phyloP scores from a whole-genome alignment of 2,888 invertebrate species.

The Tenthredo livida region DNA sequence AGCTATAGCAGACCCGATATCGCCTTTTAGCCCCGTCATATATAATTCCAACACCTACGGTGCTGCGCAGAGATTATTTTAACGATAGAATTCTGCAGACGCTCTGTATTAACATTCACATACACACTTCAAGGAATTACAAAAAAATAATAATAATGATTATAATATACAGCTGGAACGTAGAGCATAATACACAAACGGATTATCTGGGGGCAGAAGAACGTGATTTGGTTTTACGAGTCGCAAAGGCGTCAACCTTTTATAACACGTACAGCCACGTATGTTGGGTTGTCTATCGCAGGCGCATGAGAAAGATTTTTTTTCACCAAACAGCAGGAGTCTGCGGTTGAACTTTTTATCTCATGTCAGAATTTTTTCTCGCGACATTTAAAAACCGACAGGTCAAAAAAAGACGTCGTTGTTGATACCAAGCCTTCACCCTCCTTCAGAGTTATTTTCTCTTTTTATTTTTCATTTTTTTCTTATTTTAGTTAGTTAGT shows the following conservation, averaged over 20 bases:
- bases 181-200: background rate
- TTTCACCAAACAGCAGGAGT: background rate
- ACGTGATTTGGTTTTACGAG: constrained; percentile 38
- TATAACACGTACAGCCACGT: constrained; percentile 24
- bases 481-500: background rate
- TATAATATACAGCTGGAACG: background rate
- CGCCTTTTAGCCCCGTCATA: background rate
- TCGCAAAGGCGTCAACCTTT: background rate
- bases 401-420: background rate
- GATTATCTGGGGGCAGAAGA: background rate
- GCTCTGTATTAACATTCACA: background rate
- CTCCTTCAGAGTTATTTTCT: background rate
- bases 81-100: background rate
- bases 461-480: background rate
- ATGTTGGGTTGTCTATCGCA: constrained; percentile 45
- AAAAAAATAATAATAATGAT: background rate
- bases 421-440: background rate
- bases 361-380: background rate
- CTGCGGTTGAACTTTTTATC: background rate
- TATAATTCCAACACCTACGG: background rate
- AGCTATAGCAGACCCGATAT: background rate
- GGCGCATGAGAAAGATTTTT: constrained; percentile 19
- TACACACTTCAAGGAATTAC: background rate
- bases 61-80: background rate
- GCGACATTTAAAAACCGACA: background rate